Base-by-base conservation (phyloP, 53 echinoderm and acorn worm genomes). In the Patiria pectinifera region DNA sequence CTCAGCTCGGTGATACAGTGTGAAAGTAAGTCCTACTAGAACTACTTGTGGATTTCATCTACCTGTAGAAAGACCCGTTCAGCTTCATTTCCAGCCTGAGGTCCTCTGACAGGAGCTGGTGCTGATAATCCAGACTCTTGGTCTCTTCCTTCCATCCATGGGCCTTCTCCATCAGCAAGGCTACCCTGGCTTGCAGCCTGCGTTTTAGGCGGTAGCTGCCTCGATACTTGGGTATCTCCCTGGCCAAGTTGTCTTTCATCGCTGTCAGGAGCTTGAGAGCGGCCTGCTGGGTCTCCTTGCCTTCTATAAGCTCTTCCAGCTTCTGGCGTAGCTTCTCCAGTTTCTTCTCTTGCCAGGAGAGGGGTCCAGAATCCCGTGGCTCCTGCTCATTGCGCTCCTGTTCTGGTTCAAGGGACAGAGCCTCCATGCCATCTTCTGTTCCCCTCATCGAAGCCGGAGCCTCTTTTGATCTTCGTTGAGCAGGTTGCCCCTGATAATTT, bases 71-170 rank as follows among this genome's bases (percentile, higher is more conserved):
- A 11, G 89, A 86, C 45, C 91, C 94, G 49, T 93, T 91, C 48
- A 97, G 26, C 61, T 95, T 92, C 76, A 97, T 66, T 81, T 96
- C 96, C 3, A 96, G 91, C 35, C 93, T 85, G 78, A 97, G 71
- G 82, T 97, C 96, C 48, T 93, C 92, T 25, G 86, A 71, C 49
- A 93, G 92, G 13, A 96, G 62, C 22, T 90, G 72, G 47, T 94
- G 94, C 53, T 93, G 93, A 70, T 96, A 93, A 24, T 96, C 92
- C 62, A 93, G 77, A 16, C 88, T 69, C 63, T 75, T 89, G 19
- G 93, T 84, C 62, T 93, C 90, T 25, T 96, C 93, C 53, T 95
- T 82, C 86, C 96, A 69, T 69, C 94, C 92, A 18, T 71, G 48
- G 43, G 93, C 71, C 74, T 94, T 94, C 8, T 93, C 71, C 3